Conservation (phyloP, 2,797 vertebrate genomes). For the Galagoides demidoff region DNA sequence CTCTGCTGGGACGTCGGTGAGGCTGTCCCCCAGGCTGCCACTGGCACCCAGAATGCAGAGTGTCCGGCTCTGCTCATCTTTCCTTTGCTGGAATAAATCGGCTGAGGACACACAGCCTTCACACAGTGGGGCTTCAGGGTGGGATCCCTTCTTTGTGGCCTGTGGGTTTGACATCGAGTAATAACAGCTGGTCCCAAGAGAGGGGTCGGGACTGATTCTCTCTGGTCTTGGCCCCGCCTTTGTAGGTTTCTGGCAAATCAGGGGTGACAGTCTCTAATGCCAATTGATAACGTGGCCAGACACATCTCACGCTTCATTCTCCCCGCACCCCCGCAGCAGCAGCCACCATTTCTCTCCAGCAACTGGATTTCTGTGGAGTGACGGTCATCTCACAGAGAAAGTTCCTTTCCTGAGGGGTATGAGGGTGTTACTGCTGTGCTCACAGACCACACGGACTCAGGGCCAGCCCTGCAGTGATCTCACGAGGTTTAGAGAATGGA, state of each 20-base stretch:
- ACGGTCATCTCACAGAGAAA: background rate
- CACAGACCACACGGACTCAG: background rate
- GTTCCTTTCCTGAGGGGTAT: background rate
- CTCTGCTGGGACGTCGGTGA: rapidly evolving
- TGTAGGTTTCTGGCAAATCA: no score
- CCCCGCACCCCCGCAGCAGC: background rate
- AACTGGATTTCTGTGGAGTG: background rate
- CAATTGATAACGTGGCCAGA: no score
- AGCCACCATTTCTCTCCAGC: background rate
- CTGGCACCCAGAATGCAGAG: background rate
- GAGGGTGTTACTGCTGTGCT: background rate
- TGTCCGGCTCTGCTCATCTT: no score
- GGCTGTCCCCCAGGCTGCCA: background rate
- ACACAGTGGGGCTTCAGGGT: rapidly evolving
- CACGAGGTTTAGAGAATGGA: rapidly evolving
- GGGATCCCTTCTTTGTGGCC: background rate
- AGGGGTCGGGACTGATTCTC: no score
- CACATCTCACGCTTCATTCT: no score
- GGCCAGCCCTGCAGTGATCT: background rate
- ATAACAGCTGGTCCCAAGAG: background rate
- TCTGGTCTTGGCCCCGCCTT: no score
- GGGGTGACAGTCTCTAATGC: no score
- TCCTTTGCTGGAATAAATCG: no score
- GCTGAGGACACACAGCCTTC: background rate
- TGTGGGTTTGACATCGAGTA: background rate